Evolutionary conservation across 2,888 invertebrate species (phyloP), one percentile per base, ranked within the genome.

Genomic region (Melipona bicolor): DNA sequence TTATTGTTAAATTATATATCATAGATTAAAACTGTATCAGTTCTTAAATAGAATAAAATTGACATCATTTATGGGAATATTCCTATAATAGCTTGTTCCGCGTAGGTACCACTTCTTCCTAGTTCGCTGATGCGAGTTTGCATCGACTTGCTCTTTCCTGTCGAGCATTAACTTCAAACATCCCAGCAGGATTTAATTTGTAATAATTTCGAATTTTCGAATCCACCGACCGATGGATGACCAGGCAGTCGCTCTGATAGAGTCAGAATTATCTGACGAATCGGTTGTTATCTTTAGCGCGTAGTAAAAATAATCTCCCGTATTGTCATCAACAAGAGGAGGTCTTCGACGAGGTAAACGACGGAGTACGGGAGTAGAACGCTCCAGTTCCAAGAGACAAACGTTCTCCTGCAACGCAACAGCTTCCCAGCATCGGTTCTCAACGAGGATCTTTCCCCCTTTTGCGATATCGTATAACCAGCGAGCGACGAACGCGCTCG

Each of bases 381-480:
- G 77, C 82, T 79, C 81, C 65, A 84, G 81, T 79, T 82, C 78
- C 73, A 62, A 71, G 71, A 67, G 71, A 67, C 74, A 52, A 76
- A 72, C 81, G 76, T 77, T 65, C 83, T 67, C 61, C 32, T 54
- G 76, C 68, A 81, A 77, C 72, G 85, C 75, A 69, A 77, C 77
- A 81, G 75, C 78, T 69, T 83, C 69, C 83, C 76, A 43, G 43
- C 43, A 79, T 73, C 75, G 71, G 50, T 64, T 74, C 71, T 24
- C 68, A 54, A 15, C 76, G 74, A 77, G 80, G 43, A 85, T 70
- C 80, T 77, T 80, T 81, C 71, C 82, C 81, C 83, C 80, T 74
- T 77, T 71, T 56, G 83, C 65, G 73, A 71, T 85, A 83, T 83
- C 83, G 79, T 85, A 85, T 85, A 85, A 85, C 85, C 84, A 75